phyloP scores from a whole-genome alignment of 1,140 invertebrate genomes.

The Lycorma delicatula region DNA sequence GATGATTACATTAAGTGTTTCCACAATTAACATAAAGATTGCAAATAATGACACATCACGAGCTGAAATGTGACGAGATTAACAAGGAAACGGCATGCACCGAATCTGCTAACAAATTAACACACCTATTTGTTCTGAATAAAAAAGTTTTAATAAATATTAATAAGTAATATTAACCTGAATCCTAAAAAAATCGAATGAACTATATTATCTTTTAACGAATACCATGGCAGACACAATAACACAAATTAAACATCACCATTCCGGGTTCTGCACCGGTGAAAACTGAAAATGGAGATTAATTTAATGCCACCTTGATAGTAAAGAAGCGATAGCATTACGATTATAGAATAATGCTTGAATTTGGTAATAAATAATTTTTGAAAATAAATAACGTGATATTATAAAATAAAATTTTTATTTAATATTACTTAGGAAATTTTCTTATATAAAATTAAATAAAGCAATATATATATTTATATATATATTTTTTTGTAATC shows the following conservation, averaged over 20 bases:
- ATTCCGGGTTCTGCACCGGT: not conserved
- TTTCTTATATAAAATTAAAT: too few species aligned
- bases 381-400: too few species aligned
- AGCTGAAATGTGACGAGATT: not conserved
- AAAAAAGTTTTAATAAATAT: not conserved
- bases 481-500: too few species aligned
- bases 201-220: not conserved
- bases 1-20: not conserved
- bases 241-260: not conserved
- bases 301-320: not conserved
- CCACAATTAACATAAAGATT: not conserved
- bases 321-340: not conserved
- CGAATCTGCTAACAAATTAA: not conserved
- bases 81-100: too few species aligned
- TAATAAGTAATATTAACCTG: not conserved
- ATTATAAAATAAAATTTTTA: too few species aligned
- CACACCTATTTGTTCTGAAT: not conserved
- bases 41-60: conserved; percentile 2
- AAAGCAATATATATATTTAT: too few species aligned
- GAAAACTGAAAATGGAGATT: conserved; percentile 4
- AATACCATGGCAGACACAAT: not conserved
- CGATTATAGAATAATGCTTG: too few species aligned
- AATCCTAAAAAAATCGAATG: not conserved
- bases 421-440: too few species aligned
- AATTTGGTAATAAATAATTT: too few species aligned